phyloP scores from a whole-genome alignment of 2,797 vertebrate genomes.

The Smutsia temminckii region DNA sequence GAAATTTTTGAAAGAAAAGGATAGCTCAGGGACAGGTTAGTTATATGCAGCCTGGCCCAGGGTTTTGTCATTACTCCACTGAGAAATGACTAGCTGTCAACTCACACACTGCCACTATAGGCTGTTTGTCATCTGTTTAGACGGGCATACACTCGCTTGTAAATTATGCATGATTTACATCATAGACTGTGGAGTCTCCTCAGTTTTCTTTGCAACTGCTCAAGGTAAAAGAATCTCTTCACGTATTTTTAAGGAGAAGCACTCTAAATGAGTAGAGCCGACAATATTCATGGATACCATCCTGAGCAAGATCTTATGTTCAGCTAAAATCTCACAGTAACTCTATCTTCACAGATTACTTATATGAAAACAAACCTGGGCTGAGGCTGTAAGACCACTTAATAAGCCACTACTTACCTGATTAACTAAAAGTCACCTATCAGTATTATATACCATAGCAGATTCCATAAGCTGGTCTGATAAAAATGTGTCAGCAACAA shows the following conservation, averaged over 20 bases:
- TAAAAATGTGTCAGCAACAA: neutral
- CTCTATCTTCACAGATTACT: neutral
- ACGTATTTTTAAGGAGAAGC: neutral
- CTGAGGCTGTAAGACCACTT: neutral
- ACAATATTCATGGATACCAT: neutral
- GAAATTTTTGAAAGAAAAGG: neutral
- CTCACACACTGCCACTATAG: neutral
- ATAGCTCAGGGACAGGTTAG: neutral
- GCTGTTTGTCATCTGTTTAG: neutral
- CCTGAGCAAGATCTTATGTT: neutral
- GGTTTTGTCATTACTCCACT: neutral
- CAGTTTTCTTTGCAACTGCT: neutral
- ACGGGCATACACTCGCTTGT: neutral
- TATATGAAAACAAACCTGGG: neutral
- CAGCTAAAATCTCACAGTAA: neutral
- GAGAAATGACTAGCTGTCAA: neutral
- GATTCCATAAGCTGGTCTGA: neutral
- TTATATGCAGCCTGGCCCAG: neutral
- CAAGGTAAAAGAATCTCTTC: neutral
- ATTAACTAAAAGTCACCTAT: neutral
- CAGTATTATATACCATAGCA: neutral
- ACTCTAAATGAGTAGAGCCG: neutral
- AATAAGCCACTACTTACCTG: neutral
- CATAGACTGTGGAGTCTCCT: neutral
- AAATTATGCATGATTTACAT: neutral